These are phyloP conservation scores for Engystomops pustulosus DNA, from an alignment of 2,113 vertebrate species.

Conservation along the genomic window DNA sequence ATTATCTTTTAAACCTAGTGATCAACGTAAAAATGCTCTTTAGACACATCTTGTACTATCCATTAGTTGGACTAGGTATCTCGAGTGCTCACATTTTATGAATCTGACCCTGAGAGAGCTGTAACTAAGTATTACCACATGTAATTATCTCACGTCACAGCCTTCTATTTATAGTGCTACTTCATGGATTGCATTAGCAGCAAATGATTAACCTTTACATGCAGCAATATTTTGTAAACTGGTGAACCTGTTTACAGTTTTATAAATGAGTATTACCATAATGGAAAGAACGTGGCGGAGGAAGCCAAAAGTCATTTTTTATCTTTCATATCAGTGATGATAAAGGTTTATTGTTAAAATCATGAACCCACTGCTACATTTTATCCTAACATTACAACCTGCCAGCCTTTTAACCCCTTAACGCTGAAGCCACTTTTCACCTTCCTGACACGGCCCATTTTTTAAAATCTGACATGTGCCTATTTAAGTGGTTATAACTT, in stretches of 20 bases:
- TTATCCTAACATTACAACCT: too few species aligned
- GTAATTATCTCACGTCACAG: background rate
- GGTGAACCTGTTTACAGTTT: background rate
- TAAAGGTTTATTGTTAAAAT: too few species aligned
- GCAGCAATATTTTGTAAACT: background rate
- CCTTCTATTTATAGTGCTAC: background rate
- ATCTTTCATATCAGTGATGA: too few species aligned
- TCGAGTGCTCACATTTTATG: constrained; percentile 4
- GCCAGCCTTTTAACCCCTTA: too few species aligned
- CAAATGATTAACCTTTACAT: background rate
- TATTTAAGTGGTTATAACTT: too few species aligned
- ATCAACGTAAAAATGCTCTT: background rate
- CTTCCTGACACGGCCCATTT: too few species aligned
- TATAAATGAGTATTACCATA: too few species aligned
- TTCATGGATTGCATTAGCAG: background rate
- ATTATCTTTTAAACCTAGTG: background rate
- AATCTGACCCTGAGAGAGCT: background rate
- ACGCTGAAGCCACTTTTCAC: too few species aligned
- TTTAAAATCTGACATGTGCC: too few species aligned
- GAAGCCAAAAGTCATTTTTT: too few species aligned
- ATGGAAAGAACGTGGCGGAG: too few species aligned
- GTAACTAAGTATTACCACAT: constrained; percentile 12
- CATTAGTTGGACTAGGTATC: background rate
- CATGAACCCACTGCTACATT: too few species aligned
- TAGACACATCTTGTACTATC: background rate